phyloP scores from a whole-genome alignment of 2,797 vertebrate species.

The Euthynnus affinis region DNA sequence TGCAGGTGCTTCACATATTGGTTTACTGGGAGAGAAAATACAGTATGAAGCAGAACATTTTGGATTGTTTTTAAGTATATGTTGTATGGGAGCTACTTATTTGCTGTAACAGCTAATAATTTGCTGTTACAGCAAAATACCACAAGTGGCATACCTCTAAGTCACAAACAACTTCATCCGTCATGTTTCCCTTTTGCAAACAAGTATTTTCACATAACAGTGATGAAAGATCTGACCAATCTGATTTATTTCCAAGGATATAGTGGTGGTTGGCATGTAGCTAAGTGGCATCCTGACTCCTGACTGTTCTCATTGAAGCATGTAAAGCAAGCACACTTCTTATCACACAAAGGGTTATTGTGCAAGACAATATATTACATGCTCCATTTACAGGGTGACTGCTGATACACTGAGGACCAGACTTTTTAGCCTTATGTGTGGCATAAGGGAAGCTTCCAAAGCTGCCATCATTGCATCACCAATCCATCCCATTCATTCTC shows the following conservation, averaged over 20 bases:
- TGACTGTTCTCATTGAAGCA: slow-evolving; percentile 85
- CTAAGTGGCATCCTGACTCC: slow-evolving; percentile 88
- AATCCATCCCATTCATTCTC: slow-evolving; percentile 19
- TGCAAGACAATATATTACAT: slow-evolving; percentile 82
- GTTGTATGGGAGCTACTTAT: slow-evolving; percentile 39
- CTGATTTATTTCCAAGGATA: slow-evolving; percentile 78
- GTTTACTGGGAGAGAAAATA: slow-evolving; percentile 25
- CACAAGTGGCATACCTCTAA: slow-evolving; percentile 30
- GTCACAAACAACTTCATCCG: slow-evolving; percentile 55
- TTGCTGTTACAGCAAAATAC: slow-evolving; percentile 50
- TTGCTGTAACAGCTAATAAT: slow-evolving; percentile 45
- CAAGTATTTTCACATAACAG: slow-evolving; percentile 40
- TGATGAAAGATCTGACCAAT: slow-evolving; percentile 50
- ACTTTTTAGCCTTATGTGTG: slow-evolving; percentile 46
- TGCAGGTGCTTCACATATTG: background rate
- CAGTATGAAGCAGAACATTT: slow-evolving; percentile 33
- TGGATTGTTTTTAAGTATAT: slow-evolving; percentile 43
- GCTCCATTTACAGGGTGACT: slow-evolving; percentile 73
- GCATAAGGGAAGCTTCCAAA: slow-evolving; percentile 53
- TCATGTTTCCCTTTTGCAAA: slow-evolving; percentile 11
- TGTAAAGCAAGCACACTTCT: slow-evolving; percentile 79
- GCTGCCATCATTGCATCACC: slow-evolving; percentile 35
- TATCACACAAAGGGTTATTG: slow-evolving; percentile 89
- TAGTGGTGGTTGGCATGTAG: slow-evolving; percentile 85
- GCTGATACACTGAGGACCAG: slow-evolving; percentile 40